Conservation (phyloP, 37 sponge, comb jelly and placozoan genomes). For the Beroe ovata region DNA sequence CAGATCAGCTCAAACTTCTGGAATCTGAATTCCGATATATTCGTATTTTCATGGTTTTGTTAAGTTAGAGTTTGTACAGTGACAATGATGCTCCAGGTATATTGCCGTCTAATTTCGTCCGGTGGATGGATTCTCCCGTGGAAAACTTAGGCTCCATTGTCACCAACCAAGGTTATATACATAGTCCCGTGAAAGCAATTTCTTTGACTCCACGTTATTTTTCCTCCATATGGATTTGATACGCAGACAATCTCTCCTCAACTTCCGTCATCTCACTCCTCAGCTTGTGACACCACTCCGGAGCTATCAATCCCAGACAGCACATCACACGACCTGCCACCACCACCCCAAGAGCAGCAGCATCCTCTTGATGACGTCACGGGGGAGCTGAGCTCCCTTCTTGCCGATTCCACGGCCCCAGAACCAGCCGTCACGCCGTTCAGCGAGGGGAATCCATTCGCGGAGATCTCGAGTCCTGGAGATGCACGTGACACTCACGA, state of each 20-base stretch:
- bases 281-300: neutral
- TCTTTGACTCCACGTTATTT: neutral
- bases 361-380: neutral
- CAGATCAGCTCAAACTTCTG: too few relatives aligned
- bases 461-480: neutral
- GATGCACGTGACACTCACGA: neutral
- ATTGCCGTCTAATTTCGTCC: slow-evolving; percentile 9
- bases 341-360: too few relatives aligned
- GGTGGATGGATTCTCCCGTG: neutral
- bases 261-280: too few relatives aligned
- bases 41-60: too few relatives aligned
- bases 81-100: neutral
- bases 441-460: slow-evolving; percentile 48
- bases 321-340: too few relatives aligned
- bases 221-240: too few relatives aligned
- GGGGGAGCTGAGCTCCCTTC: neutral
- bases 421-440: neutral
- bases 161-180: neutral
- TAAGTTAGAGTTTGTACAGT: too few relatives aligned
- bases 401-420: too few relatives aligned
- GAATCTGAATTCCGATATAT: too few relatives aligned
- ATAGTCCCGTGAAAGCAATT: neutral
- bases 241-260: too few relatives aligned
- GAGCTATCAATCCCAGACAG: too few relatives aligned
- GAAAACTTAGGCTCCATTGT: neutral